These are phyloP conservation scores for Pseudochirops corinnae DNA, from an alignment of 2,797 vertebrate species.

Conservation along the genomic window DNA sequence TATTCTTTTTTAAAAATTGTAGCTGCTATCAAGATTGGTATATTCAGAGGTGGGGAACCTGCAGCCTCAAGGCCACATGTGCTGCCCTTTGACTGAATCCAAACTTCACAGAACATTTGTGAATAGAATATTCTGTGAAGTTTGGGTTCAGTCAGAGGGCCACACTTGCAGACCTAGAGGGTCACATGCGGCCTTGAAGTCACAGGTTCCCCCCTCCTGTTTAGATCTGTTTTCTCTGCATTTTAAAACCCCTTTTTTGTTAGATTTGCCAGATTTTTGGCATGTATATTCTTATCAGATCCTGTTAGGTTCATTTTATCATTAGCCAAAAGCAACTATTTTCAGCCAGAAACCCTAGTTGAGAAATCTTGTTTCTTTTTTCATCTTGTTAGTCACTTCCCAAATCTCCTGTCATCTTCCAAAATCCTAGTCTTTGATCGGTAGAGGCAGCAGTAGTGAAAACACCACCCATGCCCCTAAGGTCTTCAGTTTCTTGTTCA, in stretches of 20 bases:
- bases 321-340: not conserved
- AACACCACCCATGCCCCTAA: not conserved
- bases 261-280: not conserved
- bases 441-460: not conserved
- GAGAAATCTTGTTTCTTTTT: not conserved
- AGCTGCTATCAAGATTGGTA: not conserved
- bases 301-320: not conserved
- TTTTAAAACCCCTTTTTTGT: not conserved
- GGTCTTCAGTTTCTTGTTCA: conserved; percentile 1
- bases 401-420: not conserved
- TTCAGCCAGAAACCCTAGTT: not conserved
- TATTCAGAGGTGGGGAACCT: not conserved
- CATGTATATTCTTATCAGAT: not conserved
- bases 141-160: no score
- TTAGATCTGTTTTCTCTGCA: not conserved
- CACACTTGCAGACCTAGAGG: no score
- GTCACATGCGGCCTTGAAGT: no score
- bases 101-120: no score
- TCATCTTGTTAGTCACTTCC: not conserved
- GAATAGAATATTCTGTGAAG: no score
- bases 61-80: no score
- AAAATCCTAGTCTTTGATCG: not conserved
- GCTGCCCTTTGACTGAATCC: no score
- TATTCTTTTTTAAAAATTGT: not conserved
- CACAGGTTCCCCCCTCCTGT: no score